Evolutionary conservation across 1,140 invertebrate genomes (phyloP).

Genomic region (Sycobia sp.): DNA sequence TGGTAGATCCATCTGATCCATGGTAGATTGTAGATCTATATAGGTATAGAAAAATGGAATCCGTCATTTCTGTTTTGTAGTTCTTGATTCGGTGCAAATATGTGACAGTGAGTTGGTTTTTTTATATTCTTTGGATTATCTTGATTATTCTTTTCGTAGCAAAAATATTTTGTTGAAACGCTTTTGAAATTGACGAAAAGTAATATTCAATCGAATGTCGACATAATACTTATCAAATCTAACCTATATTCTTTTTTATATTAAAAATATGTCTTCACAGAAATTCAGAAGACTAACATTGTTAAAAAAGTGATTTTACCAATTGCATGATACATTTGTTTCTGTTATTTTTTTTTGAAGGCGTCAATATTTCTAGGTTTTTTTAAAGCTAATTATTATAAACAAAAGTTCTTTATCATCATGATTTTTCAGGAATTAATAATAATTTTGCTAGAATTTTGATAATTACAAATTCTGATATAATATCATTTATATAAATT

Average conservation of each 20-base stretch:
- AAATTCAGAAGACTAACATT: neutral
- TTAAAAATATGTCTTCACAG: neutral
- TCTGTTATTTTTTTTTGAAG: too few species aligned
- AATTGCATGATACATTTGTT: too few species aligned
- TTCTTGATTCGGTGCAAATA: slow-evolving; percentile 43
- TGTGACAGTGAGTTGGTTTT: slow-evolving; percentile 46
- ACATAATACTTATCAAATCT: slow-evolving; percentile 24
- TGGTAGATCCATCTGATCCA: slow-evolving; percentile 8
- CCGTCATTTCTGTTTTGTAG: slow-evolving; percentile 44
- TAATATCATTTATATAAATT: too few species aligned
- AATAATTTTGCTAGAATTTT: neutral
- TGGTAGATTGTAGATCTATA: slow-evolving; percentile 3
- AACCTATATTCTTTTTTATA: slow-evolving; percentile 17
- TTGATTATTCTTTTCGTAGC: neutral
- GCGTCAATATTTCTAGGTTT: too few species aligned
- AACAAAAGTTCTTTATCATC: too few species aligned
- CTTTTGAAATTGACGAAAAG: too few species aligned
- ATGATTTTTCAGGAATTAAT: neutral
- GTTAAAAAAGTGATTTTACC: too few species aligned
- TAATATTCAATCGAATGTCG: too few species aligned
- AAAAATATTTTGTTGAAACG: too few species aligned
- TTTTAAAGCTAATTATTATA: too few species aligned
- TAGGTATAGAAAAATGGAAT: slow-evolving; percentile 32
- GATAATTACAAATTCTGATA: neutral
- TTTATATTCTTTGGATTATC: neutral